These are phyloP conservation scores for Dermatemys mawii DNA, from an alignment of 2,113 vertebrate genomes.

Conservation along the genomic window DNA sequence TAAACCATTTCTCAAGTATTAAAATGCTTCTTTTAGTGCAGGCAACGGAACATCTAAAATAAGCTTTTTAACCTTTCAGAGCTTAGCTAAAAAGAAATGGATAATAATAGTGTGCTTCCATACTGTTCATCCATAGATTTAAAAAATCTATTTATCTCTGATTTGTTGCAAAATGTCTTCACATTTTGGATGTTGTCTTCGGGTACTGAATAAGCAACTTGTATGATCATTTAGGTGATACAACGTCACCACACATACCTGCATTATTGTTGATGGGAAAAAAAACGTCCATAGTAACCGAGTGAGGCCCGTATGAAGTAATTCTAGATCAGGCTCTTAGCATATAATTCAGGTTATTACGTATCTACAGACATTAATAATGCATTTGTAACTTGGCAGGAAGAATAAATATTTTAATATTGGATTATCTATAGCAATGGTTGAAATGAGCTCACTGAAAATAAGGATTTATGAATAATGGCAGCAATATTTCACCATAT, in stretches of 20 bases:
- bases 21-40: background rate
- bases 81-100: background rate
- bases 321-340: slow-evolving; percentile 11
- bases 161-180: background rate
- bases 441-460: background rate
- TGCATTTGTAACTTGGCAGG: background rate
- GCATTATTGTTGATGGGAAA: background rate
- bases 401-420: background rate
- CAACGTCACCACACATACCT: background rate
- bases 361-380: background rate
- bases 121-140: background rate
- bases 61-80: background rate
- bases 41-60: background rate
- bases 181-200: background rate
- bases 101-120: background rate
- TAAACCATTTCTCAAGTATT: background rate
- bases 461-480: background rate
- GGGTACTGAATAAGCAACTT: background rate
- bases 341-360: slow-evolving; percentile 11
- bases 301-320: slow-evolving; percentile 29
- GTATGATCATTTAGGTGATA: background rate
- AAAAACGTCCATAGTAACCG: background rate
- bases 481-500: background rate
- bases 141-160: background rate
- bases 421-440: background rate